These are phyloP conservation scores for Choloepus hoffmanni DNA, from an alignment of 2,113 vertebrate species.

Conservation along the genomic window DNA sequence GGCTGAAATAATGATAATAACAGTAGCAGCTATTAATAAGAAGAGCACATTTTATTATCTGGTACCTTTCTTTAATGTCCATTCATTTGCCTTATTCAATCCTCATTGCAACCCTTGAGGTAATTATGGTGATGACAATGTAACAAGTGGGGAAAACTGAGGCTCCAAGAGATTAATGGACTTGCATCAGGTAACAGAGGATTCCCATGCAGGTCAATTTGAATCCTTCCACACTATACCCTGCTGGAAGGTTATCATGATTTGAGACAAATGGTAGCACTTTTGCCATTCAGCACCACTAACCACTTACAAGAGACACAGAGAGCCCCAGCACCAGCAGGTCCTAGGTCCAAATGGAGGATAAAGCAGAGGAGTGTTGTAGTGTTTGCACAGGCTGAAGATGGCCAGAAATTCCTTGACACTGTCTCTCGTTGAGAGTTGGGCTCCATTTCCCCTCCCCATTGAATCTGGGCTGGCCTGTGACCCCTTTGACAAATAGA, in stretches of 20 bases:
- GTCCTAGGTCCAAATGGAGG: accelerated
- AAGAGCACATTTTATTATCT: too few species aligned
- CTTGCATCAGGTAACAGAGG: neutral
- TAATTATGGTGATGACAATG: neutral
- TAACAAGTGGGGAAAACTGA: neutral
- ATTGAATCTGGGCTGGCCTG: neutral
- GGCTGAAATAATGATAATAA: accelerated
- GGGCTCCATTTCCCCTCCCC: neutral
- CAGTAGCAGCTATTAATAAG: accelerated
- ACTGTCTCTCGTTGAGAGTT: neutral
- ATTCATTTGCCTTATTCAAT: accelerated
- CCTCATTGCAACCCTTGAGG: accelerated
- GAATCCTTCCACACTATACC: accelerated
- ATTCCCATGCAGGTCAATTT: too few species aligned
- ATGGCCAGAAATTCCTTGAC: neutral
- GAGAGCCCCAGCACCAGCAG: neutral
- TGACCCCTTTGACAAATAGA: neutral
- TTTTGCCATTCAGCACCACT: neutral
- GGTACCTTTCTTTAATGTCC: neutral
- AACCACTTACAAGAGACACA: accelerated
- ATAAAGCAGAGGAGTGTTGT: neutral
- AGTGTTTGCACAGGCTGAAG: neutral
- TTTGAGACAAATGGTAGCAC: neutral
- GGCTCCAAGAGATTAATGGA: neutral
- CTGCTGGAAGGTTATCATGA: neutral